Base-by-base conservation (phyloP, 2,888 invertebrate genomes). In the Drosophila basisetae region DNA sequence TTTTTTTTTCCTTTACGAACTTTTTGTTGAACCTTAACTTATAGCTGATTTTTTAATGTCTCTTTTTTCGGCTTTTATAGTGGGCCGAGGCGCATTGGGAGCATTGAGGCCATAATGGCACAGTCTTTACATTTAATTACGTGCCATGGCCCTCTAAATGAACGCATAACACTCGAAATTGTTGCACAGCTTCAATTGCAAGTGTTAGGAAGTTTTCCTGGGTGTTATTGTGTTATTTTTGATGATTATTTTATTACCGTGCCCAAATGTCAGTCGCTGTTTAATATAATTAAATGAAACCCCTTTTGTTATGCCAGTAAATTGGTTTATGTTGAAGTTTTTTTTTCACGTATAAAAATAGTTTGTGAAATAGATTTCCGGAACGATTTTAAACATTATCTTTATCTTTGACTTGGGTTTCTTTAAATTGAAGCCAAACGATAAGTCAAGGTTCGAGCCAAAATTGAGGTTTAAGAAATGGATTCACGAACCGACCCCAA, bases 111-210 rank as follows among this genome's bases (percentile, higher is more conserved):
- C 74, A 70, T 86, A 90, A 90, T 73, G 83, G 76, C 76, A 73
- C 74, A 69, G 74, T 68, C 69, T 90, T 83, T 71, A 83, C 68
- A 77, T 90, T 87, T 89, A 86, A 87, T 90, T 90, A 83, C 74
- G 76, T 78, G 82, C 82, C 88, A 60, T 53, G 68, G 59, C 37
- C 67, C 61, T 4, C 50, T 64, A 53, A 74, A 52, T 52, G 60
- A 37, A 74, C 68, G 75, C 62, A 78, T 74, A 64, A 73, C 69
- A 67, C 63, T 55, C 62, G 54, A 63, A 73, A 87, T 72, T 74
- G 73, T 71, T 68, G 68, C 63, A 53, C 43, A 65, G 72, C 63
- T 68, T 71, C 66, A 76, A 72, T 75, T 73, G 74, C 78, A 74
- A 88, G 69, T 71, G 69, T 53, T 58, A 69, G 82, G 68, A 76